These are phyloP conservation scores for Pomatostomus ruficeps DNA, from an alignment of 2,113 vertebrate species.

Conservation along the genomic window DNA sequence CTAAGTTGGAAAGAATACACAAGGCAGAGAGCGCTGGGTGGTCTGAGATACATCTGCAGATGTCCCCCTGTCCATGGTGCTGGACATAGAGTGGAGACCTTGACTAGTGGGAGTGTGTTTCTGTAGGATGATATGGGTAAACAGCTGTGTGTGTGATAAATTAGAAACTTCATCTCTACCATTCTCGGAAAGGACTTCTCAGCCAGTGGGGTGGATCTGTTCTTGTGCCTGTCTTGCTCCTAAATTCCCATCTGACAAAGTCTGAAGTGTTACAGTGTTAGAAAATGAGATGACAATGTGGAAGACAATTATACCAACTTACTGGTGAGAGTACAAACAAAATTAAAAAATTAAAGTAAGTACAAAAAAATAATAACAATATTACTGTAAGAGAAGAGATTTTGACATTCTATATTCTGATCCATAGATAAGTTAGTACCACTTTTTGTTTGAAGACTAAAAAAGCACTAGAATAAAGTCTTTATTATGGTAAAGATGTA, in stretches of 20 bases:
- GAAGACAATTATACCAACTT: neutral
- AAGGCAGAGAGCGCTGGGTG: neutral
- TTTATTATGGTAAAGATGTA: neutral
- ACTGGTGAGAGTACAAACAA: neutral
- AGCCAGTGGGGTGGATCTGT: neutral
- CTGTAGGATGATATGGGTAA: neutral
- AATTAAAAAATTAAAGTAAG: neutral
- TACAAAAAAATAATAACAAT: neutral
- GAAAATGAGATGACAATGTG: neutral
- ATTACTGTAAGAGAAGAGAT: neutral
- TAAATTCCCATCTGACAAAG: neutral
- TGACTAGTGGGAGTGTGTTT: neutral
- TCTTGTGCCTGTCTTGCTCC: neutral
- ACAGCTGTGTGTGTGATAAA: fast-evolving
- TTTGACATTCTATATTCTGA: neutral
- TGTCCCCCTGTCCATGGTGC: neutral
- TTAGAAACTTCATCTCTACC: neutral
- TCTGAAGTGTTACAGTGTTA: neutral
- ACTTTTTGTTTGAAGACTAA: neutral
- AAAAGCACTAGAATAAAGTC: neutral
- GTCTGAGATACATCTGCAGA: neutral
- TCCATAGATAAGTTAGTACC: neutral
- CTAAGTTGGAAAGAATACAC: neutral
- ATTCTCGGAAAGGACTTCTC: neutral
- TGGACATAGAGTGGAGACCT: fast-evolving